Evolutionary conservation across 1,140 invertebrate species (phyloP), one percentile per base, ranked within the genome.

Genomic region (Potamilus streckersoni): DNA sequence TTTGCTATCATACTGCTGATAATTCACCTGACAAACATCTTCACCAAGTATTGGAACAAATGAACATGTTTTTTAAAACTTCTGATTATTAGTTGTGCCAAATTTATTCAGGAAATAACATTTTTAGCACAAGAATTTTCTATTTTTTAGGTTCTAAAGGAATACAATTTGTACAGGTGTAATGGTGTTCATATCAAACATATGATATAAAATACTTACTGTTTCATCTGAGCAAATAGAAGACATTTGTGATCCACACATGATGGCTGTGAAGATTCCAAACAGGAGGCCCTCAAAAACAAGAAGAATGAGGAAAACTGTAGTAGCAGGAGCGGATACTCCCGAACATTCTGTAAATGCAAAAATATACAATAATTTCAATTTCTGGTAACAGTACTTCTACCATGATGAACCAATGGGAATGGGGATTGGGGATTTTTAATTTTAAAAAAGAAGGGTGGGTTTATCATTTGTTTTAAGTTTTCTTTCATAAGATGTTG

Each of bases 191-290:
- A 38, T 38, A 38, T 38, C 0, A 38, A 38, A 38, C 38, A 38
- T 38, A 38, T 38, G 20, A 6, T n/a, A 62, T 23, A 62, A n/a
- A 67, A 61, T 20, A 80, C 83, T 85, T 91, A 97, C 97, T 80
- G 98, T 99, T 92, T 99, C 97, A 91, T 99, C 98, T 87, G 96
- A 96, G 93, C 97, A 98, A 86, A 99, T 99, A 16, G 97, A 97
- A 88, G 97, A 96, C n/a, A 99, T 90, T 90, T 99, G 97, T 2
- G 97, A 97, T 57, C 95, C 95, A 83, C 98, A 93, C 98, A 99
- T 99, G 14, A 99, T 97, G 55, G 94, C 94, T 11, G 98, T 99
- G 90, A 99, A 99, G 81, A 99, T 97, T 19, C 97, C 96, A 92
- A 99, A 99, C 20, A 99, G 92, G 31, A 99, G 91, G 0, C 96